A percentile compares a stretch with the other conserved stretches of the same genome.
Evolutionary conservation across 2,888 invertebrate genomes (phyloP).

Genomic region (Megaustenia siamemsis): DNA sequence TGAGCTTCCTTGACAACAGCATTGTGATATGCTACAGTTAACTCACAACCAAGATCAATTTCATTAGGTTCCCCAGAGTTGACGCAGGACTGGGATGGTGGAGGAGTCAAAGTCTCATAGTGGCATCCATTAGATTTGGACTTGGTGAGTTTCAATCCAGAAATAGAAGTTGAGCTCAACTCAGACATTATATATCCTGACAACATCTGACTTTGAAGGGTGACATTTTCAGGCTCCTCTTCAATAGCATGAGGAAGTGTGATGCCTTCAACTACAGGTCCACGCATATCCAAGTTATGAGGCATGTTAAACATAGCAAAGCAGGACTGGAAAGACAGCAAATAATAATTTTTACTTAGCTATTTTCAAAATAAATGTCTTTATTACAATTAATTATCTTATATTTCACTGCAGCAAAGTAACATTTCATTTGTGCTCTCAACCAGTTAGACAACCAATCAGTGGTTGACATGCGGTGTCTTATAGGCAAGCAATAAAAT

Average conservation of each 20-base stretch:
- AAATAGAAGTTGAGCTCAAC: neutral
- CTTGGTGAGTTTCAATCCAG: neutral
- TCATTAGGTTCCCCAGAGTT: neutral
- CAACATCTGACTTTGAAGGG: neutral
- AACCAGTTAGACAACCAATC: no score
- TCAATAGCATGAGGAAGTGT: neutral
- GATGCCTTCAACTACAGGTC: neutral
- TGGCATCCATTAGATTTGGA: neutral
- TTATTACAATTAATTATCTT: no score
- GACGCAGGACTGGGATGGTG: neutral
- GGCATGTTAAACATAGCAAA: constrained; percentile 23
- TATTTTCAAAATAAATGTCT: no score
- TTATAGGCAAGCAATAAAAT: no score
- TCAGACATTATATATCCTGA: neutral
- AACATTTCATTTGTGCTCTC: no score
- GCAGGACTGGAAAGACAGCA: constrained; percentile 23
- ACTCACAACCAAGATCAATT: neutral
- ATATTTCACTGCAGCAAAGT: no score
- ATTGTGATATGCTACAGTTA: neutral
- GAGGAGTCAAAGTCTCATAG: neutral
- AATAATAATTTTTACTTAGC: neutral
- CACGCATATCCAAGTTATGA: neutral
- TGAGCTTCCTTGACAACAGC: neutral
- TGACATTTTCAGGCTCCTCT: constrained; percentile 28
- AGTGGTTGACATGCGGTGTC: no score